Percentiles rank a stretch among this genome's conserved stretches.
These are phyloP conservation scores for Pachycephala philippinensis DNA, from an alignment of 2,113 vertebrate genomes.

Conservation along the genomic window DNA sequence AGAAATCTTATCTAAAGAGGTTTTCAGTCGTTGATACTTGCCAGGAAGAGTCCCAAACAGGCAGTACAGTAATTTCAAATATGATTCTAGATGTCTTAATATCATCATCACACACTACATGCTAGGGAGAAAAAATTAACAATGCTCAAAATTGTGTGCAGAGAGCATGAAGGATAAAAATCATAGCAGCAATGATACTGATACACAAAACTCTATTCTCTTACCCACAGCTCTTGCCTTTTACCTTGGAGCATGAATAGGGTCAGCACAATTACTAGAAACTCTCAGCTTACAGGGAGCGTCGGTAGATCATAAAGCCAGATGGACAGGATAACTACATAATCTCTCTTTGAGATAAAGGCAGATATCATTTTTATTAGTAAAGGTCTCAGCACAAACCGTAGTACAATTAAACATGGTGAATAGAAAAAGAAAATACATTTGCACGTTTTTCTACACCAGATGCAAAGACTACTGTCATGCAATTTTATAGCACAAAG, in stretches of 20 bases:
- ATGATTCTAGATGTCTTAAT: background rate
- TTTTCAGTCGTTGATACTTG: background rate
- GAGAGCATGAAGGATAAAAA: background rate
- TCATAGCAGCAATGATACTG: background rate
- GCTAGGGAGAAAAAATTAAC: background rate
- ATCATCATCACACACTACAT: background rate
- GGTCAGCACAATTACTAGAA: background rate
- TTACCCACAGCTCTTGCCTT: background rate
- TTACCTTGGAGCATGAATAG: background rate
- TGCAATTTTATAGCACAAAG: background rate
- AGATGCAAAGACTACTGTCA: background rate
- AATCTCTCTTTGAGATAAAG: background rate
- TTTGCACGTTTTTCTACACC: background rate
- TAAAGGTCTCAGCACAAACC: background rate
- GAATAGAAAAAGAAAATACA: background rate
- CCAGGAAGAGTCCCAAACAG: background rate
- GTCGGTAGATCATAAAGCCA: background rate
- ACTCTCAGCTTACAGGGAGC: background rate
- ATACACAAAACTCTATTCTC: background rate
- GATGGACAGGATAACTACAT: background rate
- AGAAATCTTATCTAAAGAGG: background rate
- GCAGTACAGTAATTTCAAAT: background rate
- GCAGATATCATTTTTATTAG: background rate
- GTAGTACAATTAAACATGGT: background rate
- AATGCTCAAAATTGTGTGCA: background rate